Conservation (phyloP, 2,888 invertebrate genomes). For the Myopa tessellatipennis region DNA sequence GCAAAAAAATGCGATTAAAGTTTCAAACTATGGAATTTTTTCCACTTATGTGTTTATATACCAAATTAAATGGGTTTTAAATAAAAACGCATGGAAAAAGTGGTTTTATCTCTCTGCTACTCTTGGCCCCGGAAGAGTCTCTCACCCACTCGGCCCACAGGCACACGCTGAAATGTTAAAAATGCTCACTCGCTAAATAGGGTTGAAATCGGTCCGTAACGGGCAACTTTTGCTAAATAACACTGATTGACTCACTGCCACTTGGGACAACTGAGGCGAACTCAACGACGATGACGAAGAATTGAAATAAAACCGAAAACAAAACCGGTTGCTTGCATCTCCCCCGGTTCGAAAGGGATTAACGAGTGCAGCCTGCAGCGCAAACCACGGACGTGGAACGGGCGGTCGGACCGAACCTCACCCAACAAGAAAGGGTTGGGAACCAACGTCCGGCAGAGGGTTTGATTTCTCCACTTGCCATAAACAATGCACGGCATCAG, state of each 20-base stretch:
- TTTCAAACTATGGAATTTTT: too few species aligned
- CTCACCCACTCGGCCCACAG: too few species aligned
- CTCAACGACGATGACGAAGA: background rate
- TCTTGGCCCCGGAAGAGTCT: background rate
- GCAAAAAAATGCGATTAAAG: too few species aligned
- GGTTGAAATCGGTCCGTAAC: constrained; percentile 33
- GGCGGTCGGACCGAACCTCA: too few species aligned
- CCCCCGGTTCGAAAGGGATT: background rate
- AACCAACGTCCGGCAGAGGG: too few species aligned
- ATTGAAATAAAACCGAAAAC: background rate
- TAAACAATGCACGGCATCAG: too few species aligned
- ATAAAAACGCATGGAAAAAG: background rate
- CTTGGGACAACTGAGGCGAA: constrained; percentile 5
- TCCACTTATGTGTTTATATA: too few species aligned
- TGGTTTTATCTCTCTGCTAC: background rate
- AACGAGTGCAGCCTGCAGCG: constrained; percentile 15
- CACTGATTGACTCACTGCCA: constrained; percentile 46
- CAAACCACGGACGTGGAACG: background rate
- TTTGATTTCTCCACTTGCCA: too few species aligned
- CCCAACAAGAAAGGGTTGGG: too few species aligned
- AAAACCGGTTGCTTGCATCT: too few species aligned
- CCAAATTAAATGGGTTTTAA: too few species aligned
- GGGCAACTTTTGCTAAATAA: constrained; percentile 36
- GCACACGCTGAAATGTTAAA: background rate
- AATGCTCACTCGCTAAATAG: background rate